Evolutionary conservation across 1,140 invertebrate genomes (phyloP).

Genomic region (Drosophila punjabiensis): DNA sequence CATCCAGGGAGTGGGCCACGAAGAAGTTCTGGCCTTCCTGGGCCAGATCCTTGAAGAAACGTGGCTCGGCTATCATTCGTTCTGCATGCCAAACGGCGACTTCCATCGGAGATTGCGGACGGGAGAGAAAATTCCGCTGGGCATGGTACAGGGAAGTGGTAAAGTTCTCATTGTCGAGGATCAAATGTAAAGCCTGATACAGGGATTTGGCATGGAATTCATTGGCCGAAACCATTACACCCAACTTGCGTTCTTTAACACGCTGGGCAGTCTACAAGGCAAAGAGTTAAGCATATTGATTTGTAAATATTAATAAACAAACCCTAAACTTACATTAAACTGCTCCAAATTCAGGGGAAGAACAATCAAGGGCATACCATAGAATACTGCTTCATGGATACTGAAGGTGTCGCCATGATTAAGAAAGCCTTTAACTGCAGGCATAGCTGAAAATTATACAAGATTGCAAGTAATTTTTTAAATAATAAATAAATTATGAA

Average conservation of each 20-base stretch:
- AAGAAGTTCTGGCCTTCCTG: conserved; percentile 37
- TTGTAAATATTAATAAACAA: not conserved
- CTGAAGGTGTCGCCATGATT: conserved; percentile 87
- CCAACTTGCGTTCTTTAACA: conserved; percentile 61
- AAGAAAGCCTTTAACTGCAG: conserved; percentile 86
- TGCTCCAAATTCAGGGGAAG: conserved; percentile 89
- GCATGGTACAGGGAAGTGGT: conserved; percentile 20
- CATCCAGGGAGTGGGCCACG: conserved; percentile 56
- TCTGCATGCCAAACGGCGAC: conserved; percentile 88
- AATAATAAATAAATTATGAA: too few species aligned
- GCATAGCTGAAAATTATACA: conserved; percentile 78
- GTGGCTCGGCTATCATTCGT: conserved; percentile 85
- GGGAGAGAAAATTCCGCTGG: conserved; percentile 86
- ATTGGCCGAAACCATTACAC: conserved; percentile 10
- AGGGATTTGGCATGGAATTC: conserved; percentile 13
- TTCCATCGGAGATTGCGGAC: conserved; percentile 86
- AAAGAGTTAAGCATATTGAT: not conserved
- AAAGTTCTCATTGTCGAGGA: conserved; percentile 28
- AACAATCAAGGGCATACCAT: conserved; percentile 88
- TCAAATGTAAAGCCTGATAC: not conserved
- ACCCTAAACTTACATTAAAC: conserved; percentile 40
- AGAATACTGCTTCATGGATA: conserved; percentile 87
- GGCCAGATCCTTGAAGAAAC: conserved; percentile 45
- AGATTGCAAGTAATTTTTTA: not conserved
- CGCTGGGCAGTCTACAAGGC: conserved; percentile 60